Conservation (phyloP, 2,797 vertebrate species). For the Ctenopoma multispine region DNA sequence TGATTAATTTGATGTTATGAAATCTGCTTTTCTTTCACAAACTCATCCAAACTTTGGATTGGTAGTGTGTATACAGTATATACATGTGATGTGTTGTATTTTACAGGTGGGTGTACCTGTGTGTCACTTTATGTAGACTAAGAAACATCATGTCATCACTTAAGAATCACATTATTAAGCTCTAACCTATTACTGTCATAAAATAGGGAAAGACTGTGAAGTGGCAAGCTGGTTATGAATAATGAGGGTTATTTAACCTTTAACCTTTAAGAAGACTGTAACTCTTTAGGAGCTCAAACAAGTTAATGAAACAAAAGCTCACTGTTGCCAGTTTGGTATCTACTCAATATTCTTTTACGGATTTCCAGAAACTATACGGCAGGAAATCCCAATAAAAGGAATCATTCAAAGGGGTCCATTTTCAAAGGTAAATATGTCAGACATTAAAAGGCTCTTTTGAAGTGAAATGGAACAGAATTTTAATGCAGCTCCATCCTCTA, state of each 20-base stretch:
- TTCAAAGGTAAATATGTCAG: constrained; percentile 69
- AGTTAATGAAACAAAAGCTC: constrained; percentile 28
- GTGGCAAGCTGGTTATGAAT: not conserved
- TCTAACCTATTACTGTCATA: not conserved
- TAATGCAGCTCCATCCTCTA: constrained; percentile 59
- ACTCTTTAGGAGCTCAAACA: not conserved
- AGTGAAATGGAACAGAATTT: constrained; percentile 72
- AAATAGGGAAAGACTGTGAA: not conserved
- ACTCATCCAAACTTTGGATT: too few relatives aligned
- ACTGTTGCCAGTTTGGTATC: constrained; percentile 9
- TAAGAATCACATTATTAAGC: not conserved
- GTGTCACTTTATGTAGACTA: too few relatives aligned
- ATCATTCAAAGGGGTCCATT: constrained; percentile 63
- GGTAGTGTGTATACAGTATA: too few relatives aligned
- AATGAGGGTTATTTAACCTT: not conserved
- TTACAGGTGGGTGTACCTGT: not conserved
- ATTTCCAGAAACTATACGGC: constrained; percentile 32
- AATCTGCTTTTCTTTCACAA: too few relatives aligned
- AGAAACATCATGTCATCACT: not conserved
- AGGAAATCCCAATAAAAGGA: constrained; percentile 54
- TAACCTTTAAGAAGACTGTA: not conserved
- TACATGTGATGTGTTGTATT: too few relatives aligned
- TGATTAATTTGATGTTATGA: too few relatives aligned
- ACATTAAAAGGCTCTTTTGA: constrained; percentile 72
- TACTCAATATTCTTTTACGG: constrained; percentile 55